A percentile compares a stretch with the other conserved stretches of the same genome.
Conservation (phyloP, 2,113 vertebrate genomes). For the Archocentrus centrarchus region DNA sequence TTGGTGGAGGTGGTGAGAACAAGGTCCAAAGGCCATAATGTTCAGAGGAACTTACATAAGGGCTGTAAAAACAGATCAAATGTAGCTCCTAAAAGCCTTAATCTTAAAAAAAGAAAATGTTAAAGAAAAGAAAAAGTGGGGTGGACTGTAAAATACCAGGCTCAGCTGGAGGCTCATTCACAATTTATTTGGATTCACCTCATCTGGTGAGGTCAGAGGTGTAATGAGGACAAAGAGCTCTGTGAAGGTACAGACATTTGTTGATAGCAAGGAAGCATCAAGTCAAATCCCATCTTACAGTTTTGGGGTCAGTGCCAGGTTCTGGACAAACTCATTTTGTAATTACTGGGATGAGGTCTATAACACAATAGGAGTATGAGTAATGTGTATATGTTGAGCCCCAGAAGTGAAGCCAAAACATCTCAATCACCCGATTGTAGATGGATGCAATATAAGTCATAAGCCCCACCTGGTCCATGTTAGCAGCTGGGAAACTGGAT, state of each 20-base stretch:
- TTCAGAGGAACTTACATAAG: background rate
- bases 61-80: constrained; percentile 1
- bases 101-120: background rate
- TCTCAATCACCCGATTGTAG: background rate
- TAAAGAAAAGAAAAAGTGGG: background rate
- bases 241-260: background rate
- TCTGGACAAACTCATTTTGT: background rate
- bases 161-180: background rate
- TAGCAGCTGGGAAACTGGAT: background rate
- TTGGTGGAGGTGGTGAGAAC: background rate
- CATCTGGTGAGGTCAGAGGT: background rate
- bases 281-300: background rate
- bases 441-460: background rate
- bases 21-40: constrained; percentile 11
- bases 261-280: background rate
- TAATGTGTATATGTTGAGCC: background rate
- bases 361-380: background rate
- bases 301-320: background rate
- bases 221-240: background rate
- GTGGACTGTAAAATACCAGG: background rate
- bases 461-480: background rate
- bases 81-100: background rate
- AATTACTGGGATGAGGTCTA: too few species aligned
- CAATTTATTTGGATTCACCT: background rate
- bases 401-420: background rate